These are phyloP conservation scores for Camponotus fellah DNA, from an alignment of 2,888 invertebrate species.

Conservation along the genomic window DNA sequence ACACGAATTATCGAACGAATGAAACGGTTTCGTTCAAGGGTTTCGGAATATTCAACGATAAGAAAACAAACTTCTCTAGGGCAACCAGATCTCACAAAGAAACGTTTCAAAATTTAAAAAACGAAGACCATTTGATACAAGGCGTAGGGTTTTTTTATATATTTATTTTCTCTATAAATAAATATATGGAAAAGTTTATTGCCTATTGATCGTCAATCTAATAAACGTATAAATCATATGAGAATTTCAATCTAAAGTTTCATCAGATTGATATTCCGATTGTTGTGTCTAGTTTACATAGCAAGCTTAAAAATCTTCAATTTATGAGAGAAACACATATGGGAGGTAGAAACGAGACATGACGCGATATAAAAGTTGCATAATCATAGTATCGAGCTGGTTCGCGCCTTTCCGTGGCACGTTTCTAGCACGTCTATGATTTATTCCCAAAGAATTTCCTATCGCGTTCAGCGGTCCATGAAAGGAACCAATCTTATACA, in stretches of 20 bases:
- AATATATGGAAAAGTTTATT: too few relatives aligned
- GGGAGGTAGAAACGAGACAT: not conserved
- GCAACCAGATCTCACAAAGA: slow-evolving; percentile 10
- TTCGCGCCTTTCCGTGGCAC: slow-evolving; percentile 9
- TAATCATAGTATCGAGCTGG: slow-evolving; percentile 4
- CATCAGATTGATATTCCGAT: not conserved
- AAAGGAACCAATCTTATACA: slow-evolving; percentile 42
- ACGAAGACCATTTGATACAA: slow-evolving; percentile 26
- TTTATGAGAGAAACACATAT: not conserved
- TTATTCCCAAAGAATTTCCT: slow-evolving; percentile 32
- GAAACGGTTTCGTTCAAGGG: slow-evolving; percentile 10
- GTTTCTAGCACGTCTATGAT: not conserved
- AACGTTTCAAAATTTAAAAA: slow-evolving; percentile 23
- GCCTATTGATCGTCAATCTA: too few relatives aligned
- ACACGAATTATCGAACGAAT: slow-evolving; percentile 21
- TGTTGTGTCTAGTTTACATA: not conserved
- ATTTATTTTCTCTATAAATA: not conserved
- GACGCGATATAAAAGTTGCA: slow-evolving; percentile 35
- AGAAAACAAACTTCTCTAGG: slow-evolving; percentile 36
- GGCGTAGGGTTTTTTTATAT: not conserved
- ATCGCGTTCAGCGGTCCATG: slow-evolving; percentile 46
- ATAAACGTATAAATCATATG: not conserved
- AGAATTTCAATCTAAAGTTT: not conserved
- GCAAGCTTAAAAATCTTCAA: not conserved
- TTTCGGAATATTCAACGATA: slow-evolving; percentile 4